These are phyloP conservation scores for Sardina pilchardus DNA, from an alignment of 2,113 vertebrate species.

Conservation along the genomic window DNA sequence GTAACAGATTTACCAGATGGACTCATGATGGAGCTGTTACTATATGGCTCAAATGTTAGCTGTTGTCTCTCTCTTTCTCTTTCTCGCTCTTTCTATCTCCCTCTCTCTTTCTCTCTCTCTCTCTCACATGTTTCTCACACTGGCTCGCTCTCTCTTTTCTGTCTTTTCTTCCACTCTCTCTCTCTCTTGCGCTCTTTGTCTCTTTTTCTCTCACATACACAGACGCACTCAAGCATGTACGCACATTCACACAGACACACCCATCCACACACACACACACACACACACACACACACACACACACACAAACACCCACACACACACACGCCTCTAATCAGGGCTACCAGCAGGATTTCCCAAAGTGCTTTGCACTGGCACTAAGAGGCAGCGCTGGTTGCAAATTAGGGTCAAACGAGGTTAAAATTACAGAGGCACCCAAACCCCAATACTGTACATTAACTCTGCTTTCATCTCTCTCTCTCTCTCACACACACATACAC, in stretches of 20 bases:
- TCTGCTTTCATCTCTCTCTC: not conserved
- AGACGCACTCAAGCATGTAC: not conserved
- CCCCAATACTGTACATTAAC: constrained; percentile 1
- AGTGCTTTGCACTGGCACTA: not conserved
- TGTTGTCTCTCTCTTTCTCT: too few species aligned
- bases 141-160: not conserved
- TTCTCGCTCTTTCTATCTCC: too few species aligned
- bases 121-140: not conserved
- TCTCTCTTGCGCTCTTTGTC: constrained; percentile 39
- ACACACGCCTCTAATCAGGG: constrained; percentile 26
- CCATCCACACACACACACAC: constrained; percentile 20
- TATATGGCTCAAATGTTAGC: too few species aligned
- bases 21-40: too few species aligned
- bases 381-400: not conserved
- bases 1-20: too few species aligned
- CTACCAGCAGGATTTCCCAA: not conserved
- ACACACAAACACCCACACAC: constrained; percentile 21
- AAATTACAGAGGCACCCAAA: constrained; percentile 45
- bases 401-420: not conserved
- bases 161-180: not conserved
- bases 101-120: not conserved
- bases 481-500: not conserved
- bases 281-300: constrained; percentile 21
- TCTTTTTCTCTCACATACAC: not conserved
- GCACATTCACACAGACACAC: constrained; percentile 5